A percentile compares a stretch with the other conserved stretches of the same genome.
Evolutionary conservation across 2,113 vertebrate genomes (phyloP).

Genomic region (Cyrtonyx montezumae): DNA sequence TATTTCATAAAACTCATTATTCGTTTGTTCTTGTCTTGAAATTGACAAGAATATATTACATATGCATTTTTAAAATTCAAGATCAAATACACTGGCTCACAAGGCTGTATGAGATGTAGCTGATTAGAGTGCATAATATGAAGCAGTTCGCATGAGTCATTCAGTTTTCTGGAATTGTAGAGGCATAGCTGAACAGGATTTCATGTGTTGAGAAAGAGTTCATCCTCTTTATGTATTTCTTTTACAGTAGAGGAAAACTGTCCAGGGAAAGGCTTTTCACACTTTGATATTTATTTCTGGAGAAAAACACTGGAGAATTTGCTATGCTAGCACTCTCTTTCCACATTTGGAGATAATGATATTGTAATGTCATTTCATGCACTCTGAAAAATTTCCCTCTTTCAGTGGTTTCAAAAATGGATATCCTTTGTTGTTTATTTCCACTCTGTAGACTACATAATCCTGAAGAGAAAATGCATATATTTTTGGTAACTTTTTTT

Average conservation of each 20-base stretch:
- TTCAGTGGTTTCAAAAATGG: not conserved
- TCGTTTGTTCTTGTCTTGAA: not conserved
- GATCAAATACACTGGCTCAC: not conserved
- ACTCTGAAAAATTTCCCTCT: not conserved
- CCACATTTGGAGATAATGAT: not conserved
- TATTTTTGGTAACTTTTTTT: not conserved
- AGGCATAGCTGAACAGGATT: not conserved
- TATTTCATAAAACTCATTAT: not conserved
- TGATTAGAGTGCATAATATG: not conserved
- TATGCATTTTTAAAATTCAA: not conserved
- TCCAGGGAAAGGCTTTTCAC: not conserved
- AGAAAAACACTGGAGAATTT: not conserved
- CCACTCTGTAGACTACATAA: not conserved
- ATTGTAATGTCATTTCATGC: not conserved
- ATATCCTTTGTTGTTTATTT: not conserved
- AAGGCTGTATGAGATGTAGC: not conserved
- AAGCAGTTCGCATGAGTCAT: not conserved
- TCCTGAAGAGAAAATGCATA: not conserved
- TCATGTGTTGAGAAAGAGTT: not conserved
- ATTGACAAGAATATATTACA: not conserved
- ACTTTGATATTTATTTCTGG: not conserved
- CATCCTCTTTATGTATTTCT: not conserved
- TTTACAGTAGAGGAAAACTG: not conserved
- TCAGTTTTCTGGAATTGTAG: not conserved
- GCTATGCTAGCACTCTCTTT: not conserved